These are phyloP conservation scores for Auanema sp. DNA, from an alignment of 2,888 invertebrate genomes.

Conservation along the genomic window DNA sequence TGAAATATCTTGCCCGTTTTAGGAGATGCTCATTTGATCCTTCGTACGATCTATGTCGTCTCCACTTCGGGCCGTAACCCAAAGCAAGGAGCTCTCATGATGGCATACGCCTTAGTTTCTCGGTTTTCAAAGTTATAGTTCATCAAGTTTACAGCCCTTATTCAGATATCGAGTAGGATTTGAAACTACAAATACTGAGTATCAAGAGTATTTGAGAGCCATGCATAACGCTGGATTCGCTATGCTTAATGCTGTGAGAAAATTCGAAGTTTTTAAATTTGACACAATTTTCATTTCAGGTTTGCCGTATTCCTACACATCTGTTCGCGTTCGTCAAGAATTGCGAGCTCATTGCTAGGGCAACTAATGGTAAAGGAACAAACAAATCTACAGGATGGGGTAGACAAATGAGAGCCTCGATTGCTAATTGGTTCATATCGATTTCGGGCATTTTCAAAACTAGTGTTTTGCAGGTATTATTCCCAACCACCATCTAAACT, in stretches of 20 bases:
- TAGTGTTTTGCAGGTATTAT: conserved; percentile 60
- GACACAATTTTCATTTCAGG: conserved; percentile 60
- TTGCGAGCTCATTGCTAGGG: conserved; percentile 68
- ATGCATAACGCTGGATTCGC: conserved; percentile 41
- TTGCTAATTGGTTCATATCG: conserved; percentile 73
- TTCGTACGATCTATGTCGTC: conserved; percentile 61
- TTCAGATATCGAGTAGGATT: conserved; percentile 11
- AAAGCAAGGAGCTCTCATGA: conserved; percentile 68
- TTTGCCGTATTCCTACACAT: conserved; percentile 73
- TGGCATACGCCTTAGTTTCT: conserved; percentile 73
- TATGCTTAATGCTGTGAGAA: conserved; percentile 26
- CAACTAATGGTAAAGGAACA: conserved; percentile 20
- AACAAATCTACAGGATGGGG: conserved; percentile 69
- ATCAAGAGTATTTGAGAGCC: conserved; percentile 33
- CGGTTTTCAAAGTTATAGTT: conserved; percentile 60
- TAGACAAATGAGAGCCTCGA: conserved; percentile 72
- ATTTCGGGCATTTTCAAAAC: background rate
- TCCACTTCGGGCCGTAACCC: conserved; percentile 65
- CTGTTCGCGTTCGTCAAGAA: conserved; percentile 73
- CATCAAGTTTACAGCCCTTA: background rate
- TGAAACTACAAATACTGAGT: conserved; percentile 24
- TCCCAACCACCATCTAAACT: conserved; percentile 72
- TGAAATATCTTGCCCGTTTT: conserved; percentile 8
- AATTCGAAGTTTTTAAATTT: background rate
- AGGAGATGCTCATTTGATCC: conserved; percentile 62